Percentiles rank a stretch among this genome's conserved stretches.
Evolutionary conservation across 2,113 vertebrate species (phyloP).

Genomic region (Acrocephalus arundinaceus): DNA sequence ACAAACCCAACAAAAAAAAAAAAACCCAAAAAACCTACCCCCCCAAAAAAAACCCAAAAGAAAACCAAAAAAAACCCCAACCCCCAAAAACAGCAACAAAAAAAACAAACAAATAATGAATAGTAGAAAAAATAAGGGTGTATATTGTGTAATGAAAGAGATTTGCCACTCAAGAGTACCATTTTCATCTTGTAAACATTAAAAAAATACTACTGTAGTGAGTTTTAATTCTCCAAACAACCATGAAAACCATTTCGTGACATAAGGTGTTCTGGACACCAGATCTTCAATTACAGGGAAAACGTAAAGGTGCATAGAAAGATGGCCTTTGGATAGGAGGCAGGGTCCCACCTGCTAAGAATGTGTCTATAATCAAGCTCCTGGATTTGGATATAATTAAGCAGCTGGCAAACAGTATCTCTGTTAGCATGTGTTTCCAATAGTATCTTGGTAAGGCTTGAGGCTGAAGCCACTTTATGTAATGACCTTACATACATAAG

Average conservation of each 20-base stretch:
- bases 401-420: not conserved
- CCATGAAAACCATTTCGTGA: not conserved
- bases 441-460: not conserved
- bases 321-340: not conserved
- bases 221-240: slow-evolving; percentile 1
- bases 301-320: not conserved
- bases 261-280: fast-evolving
- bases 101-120: not conserved
- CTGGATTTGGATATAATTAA: not conserved
- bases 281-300: not conserved
- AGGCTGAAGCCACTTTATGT: not conserved
- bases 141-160: not conserved
- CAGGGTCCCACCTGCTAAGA: not conserved
- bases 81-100: too few species aligned
- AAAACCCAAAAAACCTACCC: too few species aligned
- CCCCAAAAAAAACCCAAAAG: too few species aligned
- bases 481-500: not conserved
- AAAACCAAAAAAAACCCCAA: too few species aligned
- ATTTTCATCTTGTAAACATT: slow-evolving; percentile 14
- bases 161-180: not conserved
- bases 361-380: not conserved
- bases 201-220: not conserved
- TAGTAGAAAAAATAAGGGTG: not conserved
- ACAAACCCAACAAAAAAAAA: too few species aligned
- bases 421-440: not conserved